Evolutionary conservation across 2,888 invertebrate species (phyloP).

Genomic region (Acrocyrtus sp.): DNA sequence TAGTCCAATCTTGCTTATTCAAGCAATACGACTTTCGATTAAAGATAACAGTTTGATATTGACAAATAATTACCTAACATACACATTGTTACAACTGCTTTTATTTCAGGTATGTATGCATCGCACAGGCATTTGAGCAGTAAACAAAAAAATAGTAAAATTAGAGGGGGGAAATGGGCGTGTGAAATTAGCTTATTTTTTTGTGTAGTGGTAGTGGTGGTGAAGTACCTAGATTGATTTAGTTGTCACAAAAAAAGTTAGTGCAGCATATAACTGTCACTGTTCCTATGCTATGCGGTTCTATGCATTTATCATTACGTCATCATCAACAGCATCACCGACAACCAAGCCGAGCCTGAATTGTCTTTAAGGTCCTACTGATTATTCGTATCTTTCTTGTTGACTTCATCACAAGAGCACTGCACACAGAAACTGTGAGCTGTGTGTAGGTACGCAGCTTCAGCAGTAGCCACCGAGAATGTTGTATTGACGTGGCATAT

Average conservation of each 20-base stretch:
- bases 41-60: slow-evolving; percentile 18
- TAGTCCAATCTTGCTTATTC: too few relatives aligned
- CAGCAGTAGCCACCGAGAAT: too few relatives aligned
- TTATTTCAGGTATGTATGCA: slow-evolving; percentile 10
- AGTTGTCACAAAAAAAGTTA: slow-evolving; percentile 32
- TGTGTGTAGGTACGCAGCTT: too few relatives aligned
- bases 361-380: too few relatives aligned
- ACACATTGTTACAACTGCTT: neutral
- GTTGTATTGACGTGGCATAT: slow-evolving; percentile 20
- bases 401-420: neutral
- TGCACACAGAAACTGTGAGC: slow-evolving; percentile 13
- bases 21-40: too few relatives aligned
- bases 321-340: slow-evolving; percentile 12
- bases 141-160: slow-evolving; percentile 4
- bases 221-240: slow-evolving; percentile 45
- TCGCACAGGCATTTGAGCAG: neutral
- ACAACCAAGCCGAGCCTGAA: too few relatives aligned
- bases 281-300: slow-evolving; percentile 1
- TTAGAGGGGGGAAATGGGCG: slow-evolving; percentile 16
- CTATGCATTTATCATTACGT: slow-evolving; percentile 5
- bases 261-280: neutral
- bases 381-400: slow-evolving; percentile 9
- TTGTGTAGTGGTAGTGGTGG: too few relatives aligned
- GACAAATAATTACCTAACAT: slow-evolving; percentile 32
- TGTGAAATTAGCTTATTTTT: slow-evolving; percentile 24